phyloP scores from a whole-genome alignment of 2,797 vertebrate genomes.

The Catamblyrhynchus diadema region DNA sequence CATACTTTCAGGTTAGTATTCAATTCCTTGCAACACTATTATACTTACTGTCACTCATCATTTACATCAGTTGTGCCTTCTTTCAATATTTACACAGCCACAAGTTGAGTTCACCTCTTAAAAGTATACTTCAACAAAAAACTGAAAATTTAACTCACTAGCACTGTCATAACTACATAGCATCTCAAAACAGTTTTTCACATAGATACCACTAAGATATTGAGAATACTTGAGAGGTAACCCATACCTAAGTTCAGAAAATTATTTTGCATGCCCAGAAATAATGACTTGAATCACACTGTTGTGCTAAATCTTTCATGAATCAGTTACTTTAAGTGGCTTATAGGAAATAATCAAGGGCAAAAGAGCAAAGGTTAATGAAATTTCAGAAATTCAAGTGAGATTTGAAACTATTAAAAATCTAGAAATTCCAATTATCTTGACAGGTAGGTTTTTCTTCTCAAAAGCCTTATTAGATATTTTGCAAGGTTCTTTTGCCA shows the following conservation, averaged over 20 bases:
- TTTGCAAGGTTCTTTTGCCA: background rate
- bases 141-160: background rate
- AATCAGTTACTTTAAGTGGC: background rate
- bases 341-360: background rate
- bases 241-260: background rate
- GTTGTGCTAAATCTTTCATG: background rate
- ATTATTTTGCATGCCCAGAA: background rate
- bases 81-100: conserved; percentile 58
- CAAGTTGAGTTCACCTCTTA: background rate
- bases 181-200: background rate
- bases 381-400: background rate
- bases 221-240: background rate
- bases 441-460: background rate
- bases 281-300: background rate
- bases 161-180: background rate
- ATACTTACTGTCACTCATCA: conserved; percentile 50
- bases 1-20: conserved; percentile 79
- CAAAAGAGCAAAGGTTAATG: background rate
- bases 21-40: conserved; percentile 60
- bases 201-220: background rate
- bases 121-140: background rate
- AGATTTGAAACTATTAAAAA: background rate
- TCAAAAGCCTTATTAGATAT: background rate
- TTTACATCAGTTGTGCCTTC: conserved; percentile 54
- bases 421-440: background rate